These are phyloP conservation scores for Acleris laterana DNA, from an alignment of 2,888 invertebrate species.

Conservation along the genomic window DNA sequence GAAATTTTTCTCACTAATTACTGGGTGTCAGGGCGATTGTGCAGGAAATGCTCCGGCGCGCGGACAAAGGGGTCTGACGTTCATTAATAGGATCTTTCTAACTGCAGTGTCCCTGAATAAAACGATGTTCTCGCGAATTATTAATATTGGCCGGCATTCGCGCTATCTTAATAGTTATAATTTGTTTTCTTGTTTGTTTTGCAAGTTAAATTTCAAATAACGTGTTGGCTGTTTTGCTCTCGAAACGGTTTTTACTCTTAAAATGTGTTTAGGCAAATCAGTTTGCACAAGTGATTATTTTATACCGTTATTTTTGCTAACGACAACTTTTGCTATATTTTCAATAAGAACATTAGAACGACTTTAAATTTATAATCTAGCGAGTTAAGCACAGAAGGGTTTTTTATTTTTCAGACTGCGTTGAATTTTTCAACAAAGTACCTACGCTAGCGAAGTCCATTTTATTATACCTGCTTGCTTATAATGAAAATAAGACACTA, in stretches of 20 bases:
- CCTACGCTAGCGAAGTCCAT: constrained; percentile 51
- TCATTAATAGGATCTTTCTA: constrained; percentile 84
- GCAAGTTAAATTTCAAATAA: constrained; percentile 17
- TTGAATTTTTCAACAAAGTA: constrained; percentile 54
- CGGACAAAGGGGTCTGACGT: constrained; percentile 77
- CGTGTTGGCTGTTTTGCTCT: background rate
- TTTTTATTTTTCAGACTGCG: constrained; percentile 50
- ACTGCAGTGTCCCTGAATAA: constrained; percentile 82
- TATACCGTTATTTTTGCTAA: no score
- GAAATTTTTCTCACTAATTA: constrained; percentile 83
- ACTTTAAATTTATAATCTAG: constrained; percentile 28
- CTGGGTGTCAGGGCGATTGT: constrained; percentile 82
- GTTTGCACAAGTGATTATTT: background rate
- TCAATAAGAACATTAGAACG: constrained; percentile 11
- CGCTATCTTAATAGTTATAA: constrained; percentile 70
- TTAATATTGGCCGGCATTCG: constrained; percentile 77
- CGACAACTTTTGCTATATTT: no score
- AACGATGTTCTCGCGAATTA: constrained; percentile 72
- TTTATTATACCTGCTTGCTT: constrained; percentile 54
- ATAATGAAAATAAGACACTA: constrained; percentile 58
- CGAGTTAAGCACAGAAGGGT: constrained; percentile 29
- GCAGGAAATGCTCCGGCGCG: constrained; percentile 75
- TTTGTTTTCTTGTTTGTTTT: constrained; percentile 63
- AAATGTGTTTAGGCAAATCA: background rate
- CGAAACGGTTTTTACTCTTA: background rate